Evolutionary conservation across 2,888 invertebrate genomes (phyloP), one percentile per base, ranked within the genome.

Genomic region (Abscondita cerata): DNA sequence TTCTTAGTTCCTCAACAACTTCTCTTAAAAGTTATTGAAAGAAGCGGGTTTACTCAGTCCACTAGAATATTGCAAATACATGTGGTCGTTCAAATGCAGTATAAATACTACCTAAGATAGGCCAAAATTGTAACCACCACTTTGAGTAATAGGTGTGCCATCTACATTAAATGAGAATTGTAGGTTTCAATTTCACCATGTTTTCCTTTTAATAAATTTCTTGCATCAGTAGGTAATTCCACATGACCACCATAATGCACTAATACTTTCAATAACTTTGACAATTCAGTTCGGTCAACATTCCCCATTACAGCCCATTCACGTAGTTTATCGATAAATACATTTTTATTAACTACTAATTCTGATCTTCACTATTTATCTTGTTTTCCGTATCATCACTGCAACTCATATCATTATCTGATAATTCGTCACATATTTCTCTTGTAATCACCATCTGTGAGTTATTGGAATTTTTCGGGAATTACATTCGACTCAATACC

Each of bases 71-170:
- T 8, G 52, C 34, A 25, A 25, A 25, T 33, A 59, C 53, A 31
- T 46, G 53, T 47, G 41, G 47, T 25, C 25, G 25, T 9, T 41
- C 16, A 59, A 20, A 59, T 31, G 44, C 34, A 53, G 41, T 48
- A 11, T 19, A 31, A 31, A 59, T 9, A 53, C 46, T 59, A 31
- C 57, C 47, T 36, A 61, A 61, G 11, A 57, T 61, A n/a, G 55
- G 57, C 57, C 52, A 61, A 52, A 50, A 15, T 16, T 9, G n/a
- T 41, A 20, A 13, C 48, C 54, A 51, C 52, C 48, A 31, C 61
- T 58, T 15, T 15, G 57, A 20, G 13, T 58, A 34, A 61, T 38
- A 44, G 57, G 53, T 5, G 19, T 55, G 8, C 53, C 59, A 56
- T 59, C 53, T 41, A 59, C 36, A 19, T 57, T 57, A 48, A 52